These are phyloP conservation scores for Tipula vernalis DNA, from an alignment of 2,888 invertebrate genomes.

Conservation along the genomic window DNA sequence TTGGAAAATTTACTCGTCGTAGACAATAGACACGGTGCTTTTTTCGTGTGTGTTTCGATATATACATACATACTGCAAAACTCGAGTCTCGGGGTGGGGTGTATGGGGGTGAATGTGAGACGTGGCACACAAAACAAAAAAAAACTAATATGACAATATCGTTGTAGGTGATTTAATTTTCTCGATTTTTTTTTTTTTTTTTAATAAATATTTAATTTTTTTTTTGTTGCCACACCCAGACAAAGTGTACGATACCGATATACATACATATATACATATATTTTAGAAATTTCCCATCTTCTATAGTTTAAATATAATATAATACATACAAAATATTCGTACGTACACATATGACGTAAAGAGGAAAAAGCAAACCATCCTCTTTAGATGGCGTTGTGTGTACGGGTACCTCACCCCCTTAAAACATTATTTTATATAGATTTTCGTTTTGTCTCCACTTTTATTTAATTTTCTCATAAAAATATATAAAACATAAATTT, in stretches of 20 bases:
- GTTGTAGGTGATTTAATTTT: conserved; percentile 4
- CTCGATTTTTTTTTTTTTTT: background rate
- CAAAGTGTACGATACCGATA: background rate
- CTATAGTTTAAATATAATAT: background rate
- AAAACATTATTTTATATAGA: background rate
- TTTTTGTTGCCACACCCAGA: background rate
- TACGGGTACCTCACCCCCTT: background rate
- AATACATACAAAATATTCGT: background rate
- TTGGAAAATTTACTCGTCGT: background rate
- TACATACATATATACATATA: background rate
- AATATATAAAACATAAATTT: background rate
- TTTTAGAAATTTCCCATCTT: background rate
- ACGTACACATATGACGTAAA: background rate
- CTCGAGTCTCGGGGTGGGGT: background rate
- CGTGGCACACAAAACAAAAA: background rate
- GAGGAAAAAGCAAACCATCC: background rate
- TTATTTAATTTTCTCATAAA: conserved; percentile 4
- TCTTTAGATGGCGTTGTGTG: background rate
- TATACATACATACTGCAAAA: background rate
- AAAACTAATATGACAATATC: conserved; percentile 1
- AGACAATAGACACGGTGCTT: background rate
- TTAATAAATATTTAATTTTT: conserved; percentile 1
- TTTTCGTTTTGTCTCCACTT: background rate
- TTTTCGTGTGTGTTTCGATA: background rate
- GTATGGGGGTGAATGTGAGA: background rate